phyloP scores from a whole-genome alignment of 2,797 vertebrate genomes.

The Myripristis murdjan region DNA sequence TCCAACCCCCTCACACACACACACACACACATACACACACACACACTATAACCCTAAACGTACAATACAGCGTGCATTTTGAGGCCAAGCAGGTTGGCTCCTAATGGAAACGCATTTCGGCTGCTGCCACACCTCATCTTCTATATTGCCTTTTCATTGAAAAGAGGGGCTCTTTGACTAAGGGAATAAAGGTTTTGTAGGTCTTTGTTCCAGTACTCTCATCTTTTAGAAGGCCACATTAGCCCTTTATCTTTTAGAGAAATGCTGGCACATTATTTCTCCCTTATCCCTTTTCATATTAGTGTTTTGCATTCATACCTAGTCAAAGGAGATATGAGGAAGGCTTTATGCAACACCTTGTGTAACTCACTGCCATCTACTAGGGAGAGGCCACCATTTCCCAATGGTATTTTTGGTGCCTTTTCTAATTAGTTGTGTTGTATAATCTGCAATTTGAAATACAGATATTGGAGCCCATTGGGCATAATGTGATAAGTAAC shows the following conservation, averaged over 20 bases:
- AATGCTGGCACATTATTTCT: constrained; percentile 68
- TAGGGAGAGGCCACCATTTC: constrained; percentile 22
- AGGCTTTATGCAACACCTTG: constrained; percentile 50
- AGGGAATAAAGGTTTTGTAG: constrained; percentile 58
- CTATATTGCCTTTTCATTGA: constrained; percentile 75
- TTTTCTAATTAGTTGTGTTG: neutral
- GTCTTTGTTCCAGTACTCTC: constrained; percentile 69
- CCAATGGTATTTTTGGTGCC: neutral
- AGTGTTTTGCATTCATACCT: constrained; percentile 49
- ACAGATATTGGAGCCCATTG: neutral
- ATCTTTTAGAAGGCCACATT: constrained; percentile 68
- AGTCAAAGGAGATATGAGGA: constrained; percentile 53
- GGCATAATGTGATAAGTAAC: neutral
- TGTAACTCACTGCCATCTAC: constrained; percentile 25
- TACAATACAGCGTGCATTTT: constrained; percentile 49
- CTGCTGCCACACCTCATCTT: constrained; percentile 70
- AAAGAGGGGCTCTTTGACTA: constrained; percentile 64
- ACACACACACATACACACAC: constrained; percentile 5
- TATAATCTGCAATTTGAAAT: neutral
- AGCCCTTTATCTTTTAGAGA: constrained; percentile 67
- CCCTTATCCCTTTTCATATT: constrained; percentile 68
- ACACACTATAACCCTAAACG: constrained; percentile 38
- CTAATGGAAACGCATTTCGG: constrained; percentile 80
- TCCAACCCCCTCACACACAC: neutral
- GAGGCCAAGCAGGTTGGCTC: constrained; percentile 62